phyloP scores from a whole-genome alignment of 1,140 invertebrate genomes.

The Philopotamus ludificatus region DNA sequence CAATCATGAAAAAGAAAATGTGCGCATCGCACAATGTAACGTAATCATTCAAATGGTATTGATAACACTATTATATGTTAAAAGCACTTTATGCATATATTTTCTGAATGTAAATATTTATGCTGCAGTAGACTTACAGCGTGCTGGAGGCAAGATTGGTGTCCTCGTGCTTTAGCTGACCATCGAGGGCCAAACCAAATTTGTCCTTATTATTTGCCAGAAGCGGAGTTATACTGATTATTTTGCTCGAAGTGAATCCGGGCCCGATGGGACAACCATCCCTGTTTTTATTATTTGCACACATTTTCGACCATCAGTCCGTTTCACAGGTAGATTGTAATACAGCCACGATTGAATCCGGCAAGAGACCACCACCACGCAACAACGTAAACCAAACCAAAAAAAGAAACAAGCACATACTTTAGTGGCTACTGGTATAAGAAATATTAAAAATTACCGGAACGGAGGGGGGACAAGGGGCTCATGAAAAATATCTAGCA shows the following conservation, averaged over 20 bases:
- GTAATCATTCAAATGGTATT: no score
- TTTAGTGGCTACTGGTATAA: slow-evolving; percentile 37
- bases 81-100: no score
- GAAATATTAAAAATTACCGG: neutral
- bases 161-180: slow-evolving; percentile 99
- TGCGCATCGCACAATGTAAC: no score
- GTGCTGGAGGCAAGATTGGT: slow-evolving; percentile 95
- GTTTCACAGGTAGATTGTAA: slow-evolving; percentile 11
- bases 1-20: no score
- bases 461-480: neutral
- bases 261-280: slow-evolving; percentile 97
- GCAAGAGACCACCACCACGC: slow-evolving; percentile 38
- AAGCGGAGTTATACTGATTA: slow-evolving; percentile 92
- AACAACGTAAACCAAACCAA: slow-evolving; percentile 43
- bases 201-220: slow-evolving; percentile 99
- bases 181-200: slow-evolving; percentile 95
- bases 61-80: no score
- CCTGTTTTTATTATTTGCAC: slow-evolving; percentile 54
- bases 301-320: neutral
- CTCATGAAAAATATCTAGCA: neutral
- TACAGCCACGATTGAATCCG: neutral
- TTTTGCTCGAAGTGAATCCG: slow-evolving; percentile 97
- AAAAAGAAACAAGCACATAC: slow-evolving; percentile 43
- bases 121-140: slow-evolving; percentile 61
- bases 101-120: slow-evolving; percentile 4